Percentiles rank a stretch among this genome's conserved stretches.
phyloP scores from a whole-genome alignment of 1,140 invertebrate species.

The Araneus ventricosus region DNA sequence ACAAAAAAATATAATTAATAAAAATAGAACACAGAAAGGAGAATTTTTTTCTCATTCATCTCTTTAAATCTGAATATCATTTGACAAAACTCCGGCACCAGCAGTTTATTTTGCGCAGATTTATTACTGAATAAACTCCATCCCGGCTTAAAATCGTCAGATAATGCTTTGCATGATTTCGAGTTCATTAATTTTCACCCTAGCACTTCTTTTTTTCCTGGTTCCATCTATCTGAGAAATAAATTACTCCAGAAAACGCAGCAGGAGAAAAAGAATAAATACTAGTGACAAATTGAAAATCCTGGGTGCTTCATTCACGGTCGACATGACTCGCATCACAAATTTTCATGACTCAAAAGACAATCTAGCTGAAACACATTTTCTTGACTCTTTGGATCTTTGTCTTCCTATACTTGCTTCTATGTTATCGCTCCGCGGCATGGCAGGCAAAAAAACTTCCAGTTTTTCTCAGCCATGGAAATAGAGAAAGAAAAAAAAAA shows the following conservation, averaged over 20 bases:
- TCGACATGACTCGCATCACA: background rate
- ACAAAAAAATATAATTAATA: too few species aligned
- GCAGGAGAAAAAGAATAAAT: background rate
- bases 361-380: conserved; percentile 30
- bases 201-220: background rate
- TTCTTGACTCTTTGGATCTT: conserved; percentile 6
- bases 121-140: background rate
- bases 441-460: background rate
- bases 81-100: background rate
- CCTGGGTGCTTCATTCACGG: conserved; percentile 13
- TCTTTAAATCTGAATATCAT: too few species aligned
- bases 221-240: background rate
- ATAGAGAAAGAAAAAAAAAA: too few species aligned
- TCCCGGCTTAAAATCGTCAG: background rate
- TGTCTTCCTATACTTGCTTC: background rate
- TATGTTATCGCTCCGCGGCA: background rate
- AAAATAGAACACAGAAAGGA: too few species aligned
- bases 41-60: too few species aligned
- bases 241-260: background rate
- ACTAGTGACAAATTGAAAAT: conserved; percentile 13
- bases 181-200: background rate
- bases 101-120: background rate
- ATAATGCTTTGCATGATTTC: background rate
- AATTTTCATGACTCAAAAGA: conserved; percentile 16
- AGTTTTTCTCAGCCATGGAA: background rate